These are phyloP conservation scores for Aurelia aurita DNA, from an alignment of 30 jellyfish, hydroid and myxozoan genomes.

Conservation along the genomic window DNA sequence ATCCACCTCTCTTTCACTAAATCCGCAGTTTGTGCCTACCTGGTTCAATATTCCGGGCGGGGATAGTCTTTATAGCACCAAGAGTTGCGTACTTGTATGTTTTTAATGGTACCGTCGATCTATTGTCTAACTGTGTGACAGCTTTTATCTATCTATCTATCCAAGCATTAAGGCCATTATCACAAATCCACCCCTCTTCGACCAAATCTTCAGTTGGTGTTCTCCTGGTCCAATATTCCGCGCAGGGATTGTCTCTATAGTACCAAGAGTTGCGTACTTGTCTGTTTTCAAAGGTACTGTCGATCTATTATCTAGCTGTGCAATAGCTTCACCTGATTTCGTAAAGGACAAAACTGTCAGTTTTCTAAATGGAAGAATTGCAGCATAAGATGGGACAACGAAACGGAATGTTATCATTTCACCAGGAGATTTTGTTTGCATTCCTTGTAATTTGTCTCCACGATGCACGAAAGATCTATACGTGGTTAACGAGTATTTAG, in stretches of 20 bases:
- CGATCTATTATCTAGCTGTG: conserved; percentile 72
- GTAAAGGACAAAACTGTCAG: conserved; percentile 63
- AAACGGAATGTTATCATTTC: conserved; percentile 62
- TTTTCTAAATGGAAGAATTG: conserved; percentile 42
- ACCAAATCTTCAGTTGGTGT: conserved; percentile 77
- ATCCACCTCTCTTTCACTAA: conserved; percentile 39
- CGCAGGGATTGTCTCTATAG: conserved; percentile 61
- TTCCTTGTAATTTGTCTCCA: conserved; percentile 63
- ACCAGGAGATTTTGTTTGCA: conserved; percentile 53
- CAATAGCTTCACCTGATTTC: conserved; percentile 69
- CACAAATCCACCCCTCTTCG: conserved; percentile 58
- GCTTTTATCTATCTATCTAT: neutral
- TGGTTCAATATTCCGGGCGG: too few relatives aligned
- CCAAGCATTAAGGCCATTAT: conserved; percentile 76
- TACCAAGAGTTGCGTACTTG: conserved; percentile 44
- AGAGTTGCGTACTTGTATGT: neutral
- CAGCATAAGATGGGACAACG: conserved; percentile 62
- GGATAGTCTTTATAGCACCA: too few relatives aligned
- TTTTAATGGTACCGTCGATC: conserved; percentile 43
- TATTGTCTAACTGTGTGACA: conserved; percentile 49
- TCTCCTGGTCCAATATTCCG: conserved; percentile 74
- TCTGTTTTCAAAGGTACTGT: conserved; percentile 48
- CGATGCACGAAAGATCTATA: conserved; percentile 63
- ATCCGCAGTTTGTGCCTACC: neutral
- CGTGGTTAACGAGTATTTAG: conserved; percentile 58